Evolutionary conservation across 2,888 invertebrate genomes (phyloP).

Genomic region (Eupithecia vulgata): DNA sequence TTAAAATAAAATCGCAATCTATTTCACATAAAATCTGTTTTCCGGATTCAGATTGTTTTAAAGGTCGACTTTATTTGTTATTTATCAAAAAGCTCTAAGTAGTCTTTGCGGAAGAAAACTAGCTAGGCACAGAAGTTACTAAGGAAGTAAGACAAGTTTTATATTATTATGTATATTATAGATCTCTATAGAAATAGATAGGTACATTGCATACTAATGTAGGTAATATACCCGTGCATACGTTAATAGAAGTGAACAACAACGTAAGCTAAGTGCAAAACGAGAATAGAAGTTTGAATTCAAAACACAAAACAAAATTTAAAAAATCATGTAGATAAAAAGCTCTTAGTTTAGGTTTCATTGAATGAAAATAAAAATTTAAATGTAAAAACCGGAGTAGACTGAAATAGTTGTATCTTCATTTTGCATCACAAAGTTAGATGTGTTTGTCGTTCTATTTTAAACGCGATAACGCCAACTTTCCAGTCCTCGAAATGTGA

Average conservation of each 20-base stretch:
- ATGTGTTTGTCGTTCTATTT: constrained; percentile 82
- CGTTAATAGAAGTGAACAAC: not conserved
- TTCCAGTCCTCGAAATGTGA: constrained; percentile 83
- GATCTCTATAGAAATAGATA: no score
- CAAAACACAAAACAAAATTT: not conserved
- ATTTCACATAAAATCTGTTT: constrained; percentile 23
- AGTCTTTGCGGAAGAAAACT: no score
- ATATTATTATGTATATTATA: no score
- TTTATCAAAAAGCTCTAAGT: not conserved
- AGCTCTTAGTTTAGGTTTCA: not conserved
- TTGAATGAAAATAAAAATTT: not conserved
- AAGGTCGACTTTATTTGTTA: not conserved
- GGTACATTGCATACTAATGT: not conserved
- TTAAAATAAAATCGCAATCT: constrained; percentile 59
- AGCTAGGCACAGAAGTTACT: no score
- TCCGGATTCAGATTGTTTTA: constrained; percentile 10
- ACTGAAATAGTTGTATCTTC: constrained; percentile 58
- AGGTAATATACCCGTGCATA: not conserved
- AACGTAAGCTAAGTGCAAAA: no score
- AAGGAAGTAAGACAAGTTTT: no score
- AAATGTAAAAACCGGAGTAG: constrained; percentile 33
- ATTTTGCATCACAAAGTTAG: constrained; percentile 82
- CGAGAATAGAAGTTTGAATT: not conserved
- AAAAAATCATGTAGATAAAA: not conserved
- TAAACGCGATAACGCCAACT: constrained; percentile 83